Evolutionary conservation across 2,113 vertebrate species (phyloP).

Genomic region (Heteronetta atricapilla): DNA sequence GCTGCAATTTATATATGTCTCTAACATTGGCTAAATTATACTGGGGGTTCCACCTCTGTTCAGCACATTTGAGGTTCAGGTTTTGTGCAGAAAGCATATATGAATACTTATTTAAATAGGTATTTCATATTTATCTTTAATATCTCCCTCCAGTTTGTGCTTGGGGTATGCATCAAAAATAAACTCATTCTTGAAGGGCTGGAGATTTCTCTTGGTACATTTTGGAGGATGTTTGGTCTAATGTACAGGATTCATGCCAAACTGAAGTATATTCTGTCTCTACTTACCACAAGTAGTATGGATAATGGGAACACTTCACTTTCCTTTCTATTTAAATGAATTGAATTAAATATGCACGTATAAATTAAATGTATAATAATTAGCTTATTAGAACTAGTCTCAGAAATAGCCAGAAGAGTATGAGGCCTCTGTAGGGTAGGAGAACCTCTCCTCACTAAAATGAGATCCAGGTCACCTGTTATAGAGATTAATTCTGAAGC

Average conservation of each 20-base stretch:
- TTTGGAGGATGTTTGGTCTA: neutral
- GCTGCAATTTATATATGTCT: neutral
- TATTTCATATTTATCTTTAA: neutral
- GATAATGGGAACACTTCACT: neutral
- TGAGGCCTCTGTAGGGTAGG: neutral
- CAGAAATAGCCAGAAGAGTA: neutral
- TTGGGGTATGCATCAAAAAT: neutral
- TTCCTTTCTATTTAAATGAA: neutral
- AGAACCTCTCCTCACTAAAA: neutral
- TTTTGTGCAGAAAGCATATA: neutral
- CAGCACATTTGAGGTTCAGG: neutral
- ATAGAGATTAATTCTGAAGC: conserved; percentile 39
- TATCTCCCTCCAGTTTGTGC: neutral
- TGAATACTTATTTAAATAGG: neutral
- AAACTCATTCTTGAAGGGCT: neutral
- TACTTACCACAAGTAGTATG: neutral
- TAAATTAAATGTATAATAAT: neutral
- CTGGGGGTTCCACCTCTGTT: neutral
- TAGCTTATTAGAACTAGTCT: neutral
- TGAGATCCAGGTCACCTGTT: conserved; percentile 5
- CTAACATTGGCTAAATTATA: neutral
- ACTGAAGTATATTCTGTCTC: neutral
- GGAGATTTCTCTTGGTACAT: neutral
- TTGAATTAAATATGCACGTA: neutral
- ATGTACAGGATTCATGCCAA: neutral